Evolutionary conservation across 1,140 invertebrate genomes (phyloP).

Genomic region (Euglossa dilemma): DNA sequence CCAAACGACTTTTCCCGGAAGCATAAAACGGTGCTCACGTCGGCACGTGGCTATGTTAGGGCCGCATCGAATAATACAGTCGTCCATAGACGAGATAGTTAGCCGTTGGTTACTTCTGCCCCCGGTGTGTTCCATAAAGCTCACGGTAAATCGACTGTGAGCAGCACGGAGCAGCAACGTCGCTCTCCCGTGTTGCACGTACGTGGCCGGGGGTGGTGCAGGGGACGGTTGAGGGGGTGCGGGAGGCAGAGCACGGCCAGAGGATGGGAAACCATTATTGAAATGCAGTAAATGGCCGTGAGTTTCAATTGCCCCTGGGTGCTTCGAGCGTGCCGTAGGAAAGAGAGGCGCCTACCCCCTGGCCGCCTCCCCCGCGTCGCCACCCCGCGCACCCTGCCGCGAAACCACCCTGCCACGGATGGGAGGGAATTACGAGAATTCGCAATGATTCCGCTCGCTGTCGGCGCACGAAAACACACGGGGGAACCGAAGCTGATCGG

Average conservation of each 20-base stretch:
- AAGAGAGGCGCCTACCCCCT: constrained; percentile 55
- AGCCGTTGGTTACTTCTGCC: constrained; percentile 67
- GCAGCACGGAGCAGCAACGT: constrained; percentile 37
- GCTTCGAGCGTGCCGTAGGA: constrained; percentile 64
- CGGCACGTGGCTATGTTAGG: constrained; percentile 21
- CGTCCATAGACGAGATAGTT: constrained; percentile 62
- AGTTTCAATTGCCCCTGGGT: constrained; percentile 71
- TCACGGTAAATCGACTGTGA: constrained; percentile 68
- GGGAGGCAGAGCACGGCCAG: not conserved
- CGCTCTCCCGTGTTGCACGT: constrained; percentile 59
- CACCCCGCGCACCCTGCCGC: not conserved
- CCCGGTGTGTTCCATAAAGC: constrained; percentile 65
- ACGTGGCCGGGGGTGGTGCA: constrained; percentile 23
- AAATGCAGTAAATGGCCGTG: constrained; percentile 72
- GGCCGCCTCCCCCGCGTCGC: not conserved
- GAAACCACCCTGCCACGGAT: constrained; percentile 45
- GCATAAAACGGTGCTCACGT: constrained; percentile 48
- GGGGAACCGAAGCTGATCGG: constrained; percentile 28
- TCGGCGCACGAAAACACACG: constrained; percentile 55
- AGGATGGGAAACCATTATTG: constrained; percentile 68
- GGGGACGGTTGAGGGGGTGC: not conserved
- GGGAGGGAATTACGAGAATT: constrained; percentile 67
- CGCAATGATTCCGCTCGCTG: constrained; percentile 62
- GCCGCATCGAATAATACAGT: constrained; percentile 62
- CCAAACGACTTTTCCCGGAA: constrained; percentile 50